phyloP scores from a whole-genome alignment of 2,797 vertebrate species.

The Oryzias dopingdopingensis region DNA sequence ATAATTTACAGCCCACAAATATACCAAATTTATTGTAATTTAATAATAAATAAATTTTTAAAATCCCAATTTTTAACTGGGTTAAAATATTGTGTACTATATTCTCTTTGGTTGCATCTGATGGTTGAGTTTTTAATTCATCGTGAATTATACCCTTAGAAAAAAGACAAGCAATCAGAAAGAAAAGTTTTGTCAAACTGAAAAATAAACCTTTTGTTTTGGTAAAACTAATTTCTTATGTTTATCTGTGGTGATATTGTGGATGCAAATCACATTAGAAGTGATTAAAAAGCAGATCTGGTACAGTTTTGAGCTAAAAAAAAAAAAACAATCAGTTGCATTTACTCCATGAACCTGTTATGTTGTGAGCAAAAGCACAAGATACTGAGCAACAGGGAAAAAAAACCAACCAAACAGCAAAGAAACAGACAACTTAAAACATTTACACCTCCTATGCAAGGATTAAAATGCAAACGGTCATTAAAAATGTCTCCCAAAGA shows the following conservation, averaged over 20 bases:
- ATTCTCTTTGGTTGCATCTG: too few species aligned
- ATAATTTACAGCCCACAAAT: too few species aligned
- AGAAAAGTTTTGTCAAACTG: too few species aligned
- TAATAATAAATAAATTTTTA: too few species aligned
- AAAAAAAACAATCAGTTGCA: constrained; percentile 18
- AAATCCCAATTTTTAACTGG: too few species aligned
- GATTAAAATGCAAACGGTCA: constrained; percentile 4
- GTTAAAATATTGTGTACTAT: too few species aligned
- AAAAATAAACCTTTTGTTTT: too few species aligned
- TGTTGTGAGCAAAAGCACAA: constrained; percentile 24
- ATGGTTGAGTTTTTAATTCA: too few species aligned
- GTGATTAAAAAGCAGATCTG: constrained; percentile 17
- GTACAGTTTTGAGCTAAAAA: constrained; percentile 5
- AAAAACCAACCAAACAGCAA: not conserved
- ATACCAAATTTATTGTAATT: too few species aligned
- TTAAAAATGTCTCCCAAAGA: not conserved
- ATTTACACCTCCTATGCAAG: constrained; percentile 10
- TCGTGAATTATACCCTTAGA: too few species aligned
- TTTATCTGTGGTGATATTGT: constrained; percentile 8
- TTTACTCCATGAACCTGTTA: constrained; percentile 34
- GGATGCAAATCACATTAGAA: constrained; percentile 31
- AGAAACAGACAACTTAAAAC: constrained; percentile 16
- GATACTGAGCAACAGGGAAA: constrained; percentile 28
- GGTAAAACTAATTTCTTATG: too few species aligned
- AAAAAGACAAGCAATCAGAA: too few species aligned